Base-by-base conservation (phyloP, 2,113 vertebrate genomes). In the Casuarius casuarius region DNA sequence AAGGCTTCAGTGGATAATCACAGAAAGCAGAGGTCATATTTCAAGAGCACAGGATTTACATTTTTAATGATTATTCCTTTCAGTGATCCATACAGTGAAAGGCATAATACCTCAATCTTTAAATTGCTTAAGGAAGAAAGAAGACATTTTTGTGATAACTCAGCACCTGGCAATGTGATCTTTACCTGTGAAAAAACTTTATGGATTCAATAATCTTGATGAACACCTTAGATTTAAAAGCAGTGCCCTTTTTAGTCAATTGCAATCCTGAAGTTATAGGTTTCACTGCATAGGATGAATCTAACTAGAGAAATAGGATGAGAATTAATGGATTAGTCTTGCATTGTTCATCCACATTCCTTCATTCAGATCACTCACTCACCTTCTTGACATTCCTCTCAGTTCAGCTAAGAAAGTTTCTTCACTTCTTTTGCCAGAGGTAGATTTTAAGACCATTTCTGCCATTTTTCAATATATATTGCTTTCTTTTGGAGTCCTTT, bases 301-400 rank as follows among this genome's bases (percentile, higher is more conserved):
- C 49, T 80, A 80, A 90, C 35, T 7, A 62, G 59, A 85, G 54
- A 79, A 94, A 72, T 3, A 70, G 29, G 23, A 82, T 58, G 16
- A 84, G 71, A 81, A 94, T 83, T 87, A 96, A 94, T 91, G 67
- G 63, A 92, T 95, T 82, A 90, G 10, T 38, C 78, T 95, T 76
- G 8, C 42, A 83, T 42, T 94, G 80, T 87, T 95, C 91, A 80
- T 48, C 63, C 3, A 1, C 14, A 7, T 76, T 87, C 87, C 46
- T 79, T 85, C 84, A 80, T 70, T 76, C 58, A 79, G 54, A 87
- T 92, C 62, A 62, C 48, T 85, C 63, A 71, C 19, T 90, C 44
- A 70, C 83, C 51, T 83, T 90, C 61, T 70, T 84, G 52, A 79
- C 67, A 79, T 79, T 92, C 19, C 8, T 71, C 59, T 72, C 58